Evolutionary conservation across 2,888 invertebrate genomes (phyloP).

Genomic region (Dolichomitus sp.): DNA sequence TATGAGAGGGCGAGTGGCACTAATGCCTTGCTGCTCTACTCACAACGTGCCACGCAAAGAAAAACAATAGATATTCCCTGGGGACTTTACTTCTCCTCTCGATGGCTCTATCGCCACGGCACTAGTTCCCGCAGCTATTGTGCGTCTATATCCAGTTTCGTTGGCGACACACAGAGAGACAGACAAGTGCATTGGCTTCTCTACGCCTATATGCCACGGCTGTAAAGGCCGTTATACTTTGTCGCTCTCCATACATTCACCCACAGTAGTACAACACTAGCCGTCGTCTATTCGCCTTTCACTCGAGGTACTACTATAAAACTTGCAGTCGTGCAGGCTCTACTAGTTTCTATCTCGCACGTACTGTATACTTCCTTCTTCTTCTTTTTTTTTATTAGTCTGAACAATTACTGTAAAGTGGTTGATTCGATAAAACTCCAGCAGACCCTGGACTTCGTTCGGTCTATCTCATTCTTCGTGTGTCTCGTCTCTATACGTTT

Average conservation of each 20-base stretch:
- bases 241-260: not conserved
- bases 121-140: conserved; percentile 20
- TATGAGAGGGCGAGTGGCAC: conserved; percentile 67
- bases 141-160: conserved; percentile 21
- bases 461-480: conserved; percentile 29
- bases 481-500: conserved; percentile 25
- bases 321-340: conserved; percentile 22
- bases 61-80: conserved; percentile 63
- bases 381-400: conserved; percentile 66
- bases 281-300: conserved; percentile 26
- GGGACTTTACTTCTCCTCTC: conserved; percentile 26
- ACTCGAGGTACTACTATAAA: conserved; percentile 33
- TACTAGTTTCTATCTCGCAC: conserved; percentile 39
- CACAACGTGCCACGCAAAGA: conserved; percentile 33
- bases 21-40: conserved; percentile 68
- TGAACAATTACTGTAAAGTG: conserved; percentile 74
- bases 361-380: conserved; percentile 12
- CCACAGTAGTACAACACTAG: not conserved
- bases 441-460: conserved; percentile 35
- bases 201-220: not conserved
- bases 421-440: conserved; percentile 69
- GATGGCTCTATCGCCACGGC: conserved; percentile 15
- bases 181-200: conserved; percentile 32
- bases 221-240: conserved; percentile 26
- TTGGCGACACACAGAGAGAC: conserved; percentile 11